phyloP scores from a whole-genome alignment of 37 sponge, comb jelly and placozoan species.

The Halichondria panicea region DNA sequence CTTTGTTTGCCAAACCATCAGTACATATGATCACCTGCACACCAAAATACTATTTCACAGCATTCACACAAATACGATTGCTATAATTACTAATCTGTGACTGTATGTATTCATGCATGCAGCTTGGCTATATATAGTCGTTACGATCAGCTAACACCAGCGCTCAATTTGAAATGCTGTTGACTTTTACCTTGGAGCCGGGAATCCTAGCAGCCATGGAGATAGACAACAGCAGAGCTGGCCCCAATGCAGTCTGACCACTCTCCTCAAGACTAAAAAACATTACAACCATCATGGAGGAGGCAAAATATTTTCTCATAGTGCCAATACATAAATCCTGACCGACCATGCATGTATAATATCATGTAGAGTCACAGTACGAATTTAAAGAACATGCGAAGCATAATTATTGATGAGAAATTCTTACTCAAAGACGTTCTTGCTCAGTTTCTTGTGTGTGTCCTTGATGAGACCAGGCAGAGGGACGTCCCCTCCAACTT shows the following conservation, averaged over 20 bases:
- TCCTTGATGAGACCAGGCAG: conserved; percentile 67
- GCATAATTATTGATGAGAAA: too few species aligned
- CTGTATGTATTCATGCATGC: neutral
- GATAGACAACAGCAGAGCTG: conserved; percentile 70
- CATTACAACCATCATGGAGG: neutral
- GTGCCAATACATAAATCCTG: neutral
- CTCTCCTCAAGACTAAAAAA: conserved; percentile 70
- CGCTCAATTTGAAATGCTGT: neutral
- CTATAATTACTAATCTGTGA: neutral
- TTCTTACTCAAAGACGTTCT: conserved; percentile 74
- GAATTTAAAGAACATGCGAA: too few species aligned
- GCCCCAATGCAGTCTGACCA: conserved; percentile 90
- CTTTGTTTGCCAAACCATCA: conserved; percentile 90
- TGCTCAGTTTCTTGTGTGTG: conserved; percentile 49
- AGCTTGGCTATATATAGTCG: neutral
- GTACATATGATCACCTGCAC: conserved; percentile 85
- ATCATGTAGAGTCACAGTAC: too few species aligned
- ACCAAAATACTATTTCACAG: neutral
- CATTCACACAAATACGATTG: neutral
- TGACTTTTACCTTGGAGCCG: conserved; percentile 69
- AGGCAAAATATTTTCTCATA: neutral
- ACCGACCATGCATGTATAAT: too few species aligned
- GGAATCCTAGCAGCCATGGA: conserved; percentile 70
- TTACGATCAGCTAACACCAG: neutral
- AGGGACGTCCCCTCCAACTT: conserved; percentile 45